Percentiles rank a stretch among this genome's conserved stretches.
Conservation (phyloP, 2,113 vertebrate genomes). For the Peucedramus taeniatus region DNA sequence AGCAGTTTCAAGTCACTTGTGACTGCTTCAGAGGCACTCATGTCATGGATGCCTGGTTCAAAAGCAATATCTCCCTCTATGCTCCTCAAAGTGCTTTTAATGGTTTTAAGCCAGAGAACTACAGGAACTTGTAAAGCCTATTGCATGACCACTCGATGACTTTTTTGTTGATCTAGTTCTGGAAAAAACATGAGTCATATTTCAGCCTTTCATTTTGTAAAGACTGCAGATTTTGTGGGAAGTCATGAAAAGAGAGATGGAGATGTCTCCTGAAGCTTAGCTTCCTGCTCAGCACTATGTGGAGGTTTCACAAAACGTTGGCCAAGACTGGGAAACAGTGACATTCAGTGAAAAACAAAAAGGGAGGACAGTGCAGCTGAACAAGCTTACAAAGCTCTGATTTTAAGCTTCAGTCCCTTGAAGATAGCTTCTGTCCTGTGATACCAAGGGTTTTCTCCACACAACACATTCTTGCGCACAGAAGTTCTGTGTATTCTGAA, state of each 20-base stretch:
- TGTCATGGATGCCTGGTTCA: neutral
- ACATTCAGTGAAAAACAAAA: neutral
- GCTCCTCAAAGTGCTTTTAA: neutral
- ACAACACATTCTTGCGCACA: accelerated
- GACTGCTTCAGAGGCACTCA: neutral
- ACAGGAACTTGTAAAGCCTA: neutral
- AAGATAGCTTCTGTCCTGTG: neutral
- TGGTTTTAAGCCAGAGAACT: neutral
- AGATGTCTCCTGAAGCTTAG: neutral
- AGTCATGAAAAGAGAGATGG: neutral
- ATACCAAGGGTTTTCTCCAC: neutral
- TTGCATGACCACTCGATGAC: neutral
- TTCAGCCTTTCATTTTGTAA: neutral
- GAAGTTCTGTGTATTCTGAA: neutral
- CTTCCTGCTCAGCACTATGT: neutral
- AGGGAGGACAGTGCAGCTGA: neutral
- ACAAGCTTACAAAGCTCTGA: neutral
- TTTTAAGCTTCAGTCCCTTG: neutral
- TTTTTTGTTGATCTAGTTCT: neutral
- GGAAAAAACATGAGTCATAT: neutral
- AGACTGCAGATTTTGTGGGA: neutral
- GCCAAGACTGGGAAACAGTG: neutral
- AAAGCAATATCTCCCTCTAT: neutral
- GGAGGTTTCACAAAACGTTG: neutral
- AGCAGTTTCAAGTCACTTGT: neutral